phyloP scores from a whole-genome alignment of 2,888 invertebrate species.

The Dexiosoma caninum region DNA sequence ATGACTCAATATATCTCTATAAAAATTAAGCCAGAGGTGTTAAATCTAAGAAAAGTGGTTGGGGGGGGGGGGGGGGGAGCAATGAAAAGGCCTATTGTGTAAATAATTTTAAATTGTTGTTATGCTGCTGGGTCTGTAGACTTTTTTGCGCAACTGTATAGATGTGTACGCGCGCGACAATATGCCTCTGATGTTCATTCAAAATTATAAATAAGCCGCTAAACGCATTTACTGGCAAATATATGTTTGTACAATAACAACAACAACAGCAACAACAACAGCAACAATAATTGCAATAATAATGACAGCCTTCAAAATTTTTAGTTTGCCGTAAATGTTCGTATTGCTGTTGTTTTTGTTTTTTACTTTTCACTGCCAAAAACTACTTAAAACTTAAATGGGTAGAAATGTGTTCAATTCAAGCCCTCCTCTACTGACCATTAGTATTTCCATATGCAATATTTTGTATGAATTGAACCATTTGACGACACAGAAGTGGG shows the following conservation, averaged over 20 bases:
- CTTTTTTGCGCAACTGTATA: too few species aligned
- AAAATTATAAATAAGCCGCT: constrained; percentile 18
- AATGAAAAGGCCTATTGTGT: too few species aligned
- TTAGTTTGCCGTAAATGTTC: constrained; percentile 34
- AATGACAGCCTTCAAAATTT: constrained; percentile 45
- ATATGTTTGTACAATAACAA: neutral
- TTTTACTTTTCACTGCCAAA: constrained; percentile 2
- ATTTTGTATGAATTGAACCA: neutral
- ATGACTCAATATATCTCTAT: too few species aligned
- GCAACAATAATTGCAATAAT: constrained; percentile 8
- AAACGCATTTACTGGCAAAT: constrained; percentile 1
- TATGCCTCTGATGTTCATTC: constrained; percentile 40
- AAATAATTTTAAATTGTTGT: too few species aligned
- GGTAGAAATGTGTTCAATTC: neutral
- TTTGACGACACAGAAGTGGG: neutral
- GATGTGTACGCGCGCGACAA: constrained; percentile 14
- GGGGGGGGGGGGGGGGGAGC: too few species aligned
- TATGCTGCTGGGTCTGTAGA: too few species aligned
- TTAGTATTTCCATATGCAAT: too few species aligned
- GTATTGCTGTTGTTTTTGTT: constrained; percentile 28
- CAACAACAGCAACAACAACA: neutral
- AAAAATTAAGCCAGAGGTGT: too few species aligned
- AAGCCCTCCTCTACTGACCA: neutral
- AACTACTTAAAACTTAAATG: neutral
- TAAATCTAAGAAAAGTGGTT: too few species aligned